Conservation (phyloP, 2,797 vertebrate species). For the Phylloscopus collybita region DNA sequence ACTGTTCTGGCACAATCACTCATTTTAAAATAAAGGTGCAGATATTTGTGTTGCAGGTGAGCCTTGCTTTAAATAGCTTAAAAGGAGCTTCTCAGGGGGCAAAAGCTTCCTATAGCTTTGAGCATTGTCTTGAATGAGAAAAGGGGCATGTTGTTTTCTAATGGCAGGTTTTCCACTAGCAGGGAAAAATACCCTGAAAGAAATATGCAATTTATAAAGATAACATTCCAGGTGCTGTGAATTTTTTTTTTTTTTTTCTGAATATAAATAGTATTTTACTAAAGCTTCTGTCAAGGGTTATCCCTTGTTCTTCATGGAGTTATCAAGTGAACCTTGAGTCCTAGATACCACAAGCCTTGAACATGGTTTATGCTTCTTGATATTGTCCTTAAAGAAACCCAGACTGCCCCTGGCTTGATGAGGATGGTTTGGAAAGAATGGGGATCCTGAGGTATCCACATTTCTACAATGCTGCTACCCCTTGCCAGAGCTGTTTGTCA, state of each 20-base stretch:
- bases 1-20: not conserved
- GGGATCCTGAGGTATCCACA: not conserved
- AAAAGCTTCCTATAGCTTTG: not conserved
- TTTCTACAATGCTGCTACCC: accelerated
- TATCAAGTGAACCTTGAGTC: not conserved
- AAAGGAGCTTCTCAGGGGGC: not conserved
- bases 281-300: not conserved
- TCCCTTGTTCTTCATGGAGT: not conserved
- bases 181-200: not conserved
- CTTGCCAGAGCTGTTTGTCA: not conserved
- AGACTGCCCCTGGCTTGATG: not conserved
- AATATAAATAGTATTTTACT: not conserved
- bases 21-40: not conserved
- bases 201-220: not conserved
- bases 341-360: not conserved
- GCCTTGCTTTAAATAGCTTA: not conserved
- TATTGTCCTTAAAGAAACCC: not conserved
- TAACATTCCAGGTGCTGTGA: not conserved
- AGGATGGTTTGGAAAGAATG: not conserved
- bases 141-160: not conserved
- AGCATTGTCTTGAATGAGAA: not conserved
- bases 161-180: not conserved
- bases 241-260: not conserved
- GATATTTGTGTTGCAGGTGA: not conserved
- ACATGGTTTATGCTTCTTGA: not conserved